phyloP scores from a whole-genome alignment of 2,888 invertebrate genomes.

The Apamea anceps region DNA sequence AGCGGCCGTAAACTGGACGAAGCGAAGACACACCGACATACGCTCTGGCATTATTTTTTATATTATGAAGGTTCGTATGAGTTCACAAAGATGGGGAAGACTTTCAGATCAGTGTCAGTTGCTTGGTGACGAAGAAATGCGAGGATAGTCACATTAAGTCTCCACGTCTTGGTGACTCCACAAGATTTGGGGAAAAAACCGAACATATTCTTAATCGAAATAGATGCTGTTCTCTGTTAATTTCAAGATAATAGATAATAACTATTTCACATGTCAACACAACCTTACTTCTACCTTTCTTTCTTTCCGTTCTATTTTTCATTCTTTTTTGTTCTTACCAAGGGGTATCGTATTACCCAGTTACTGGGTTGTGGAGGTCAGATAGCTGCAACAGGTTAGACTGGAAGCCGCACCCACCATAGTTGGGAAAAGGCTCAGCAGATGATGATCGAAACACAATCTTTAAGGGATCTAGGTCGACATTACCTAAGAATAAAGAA shows the following conservation, averaged over 20 bases:
- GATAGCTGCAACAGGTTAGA: no score
- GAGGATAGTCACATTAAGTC: neutral
- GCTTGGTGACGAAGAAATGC: neutral
- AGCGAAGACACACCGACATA: slow-evolving; percentile 71
- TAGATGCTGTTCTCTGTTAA: neutral
- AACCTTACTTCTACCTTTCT: neutral
- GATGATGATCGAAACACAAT: neutral
- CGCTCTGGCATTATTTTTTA: slow-evolving; percentile 58
- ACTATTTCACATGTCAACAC: neutral
- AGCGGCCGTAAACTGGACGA: slow-evolving; percentile 78
- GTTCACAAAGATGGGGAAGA: neutral
- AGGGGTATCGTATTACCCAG: neutral
- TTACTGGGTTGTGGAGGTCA: no score
- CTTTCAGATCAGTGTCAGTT: neutral
- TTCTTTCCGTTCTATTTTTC: neutral
- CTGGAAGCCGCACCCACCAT: no score
- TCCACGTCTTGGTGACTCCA: neutral
- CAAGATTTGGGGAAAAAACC: neutral
- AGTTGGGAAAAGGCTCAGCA: neutral
- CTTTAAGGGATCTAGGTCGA: neutral
- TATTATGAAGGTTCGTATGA: slow-evolving; percentile 27
- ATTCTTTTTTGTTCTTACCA: no score
- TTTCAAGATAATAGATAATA: neutral
- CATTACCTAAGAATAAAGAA: neutral
- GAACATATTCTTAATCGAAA: neutral